phyloP scores from a whole-genome alignment of 2,888 invertebrate species.

The Brachycybe producta region DNA sequence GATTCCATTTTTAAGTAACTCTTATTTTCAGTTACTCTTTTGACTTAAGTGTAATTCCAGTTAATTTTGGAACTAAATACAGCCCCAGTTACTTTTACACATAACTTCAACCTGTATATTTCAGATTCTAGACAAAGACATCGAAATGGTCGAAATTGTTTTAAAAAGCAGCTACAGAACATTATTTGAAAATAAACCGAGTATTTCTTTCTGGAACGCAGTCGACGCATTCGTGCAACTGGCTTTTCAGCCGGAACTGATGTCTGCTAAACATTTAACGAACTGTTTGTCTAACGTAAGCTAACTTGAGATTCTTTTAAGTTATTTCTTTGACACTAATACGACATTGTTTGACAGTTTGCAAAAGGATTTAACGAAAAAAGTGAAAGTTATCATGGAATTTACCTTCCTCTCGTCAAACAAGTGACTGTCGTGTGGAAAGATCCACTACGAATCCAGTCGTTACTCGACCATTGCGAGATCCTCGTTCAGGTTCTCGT shows the following conservation, averaged over 20 bases:
- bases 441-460: neutral
- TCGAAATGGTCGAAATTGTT: neutral
- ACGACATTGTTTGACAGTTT: too few species aligned
- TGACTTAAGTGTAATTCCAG: too few species aligned
- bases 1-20: too few species aligned
- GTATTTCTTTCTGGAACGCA: neutral
- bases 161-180: slow-evolving; percentile 8
- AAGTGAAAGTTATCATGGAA: slow-evolving; percentile 11
- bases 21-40: too few species aligned
- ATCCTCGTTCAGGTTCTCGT: slow-evolving; percentile 7
- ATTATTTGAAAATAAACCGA: neutral
- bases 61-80: too few species aligned
- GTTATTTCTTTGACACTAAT: neutral
- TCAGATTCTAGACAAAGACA: neutral
- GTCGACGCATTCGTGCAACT: slow-evolving; percentile 8
- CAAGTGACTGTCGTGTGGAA: slow-evolving; percentile 1
- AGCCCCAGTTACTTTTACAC: too few species aligned
- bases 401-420: slow-evolving; percentile 10
- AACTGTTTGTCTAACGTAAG: slow-evolving; percentile 1
- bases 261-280: neutral
- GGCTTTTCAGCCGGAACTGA: slow-evolving; percentile 6
- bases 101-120: neutral
- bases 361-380: neutral
- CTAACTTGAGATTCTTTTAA: neutral
- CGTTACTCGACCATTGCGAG: neutral